Base-by-base conservation (phyloP, 2,888 invertebrate species). In the Drosophila quasianomalipes region DNA sequence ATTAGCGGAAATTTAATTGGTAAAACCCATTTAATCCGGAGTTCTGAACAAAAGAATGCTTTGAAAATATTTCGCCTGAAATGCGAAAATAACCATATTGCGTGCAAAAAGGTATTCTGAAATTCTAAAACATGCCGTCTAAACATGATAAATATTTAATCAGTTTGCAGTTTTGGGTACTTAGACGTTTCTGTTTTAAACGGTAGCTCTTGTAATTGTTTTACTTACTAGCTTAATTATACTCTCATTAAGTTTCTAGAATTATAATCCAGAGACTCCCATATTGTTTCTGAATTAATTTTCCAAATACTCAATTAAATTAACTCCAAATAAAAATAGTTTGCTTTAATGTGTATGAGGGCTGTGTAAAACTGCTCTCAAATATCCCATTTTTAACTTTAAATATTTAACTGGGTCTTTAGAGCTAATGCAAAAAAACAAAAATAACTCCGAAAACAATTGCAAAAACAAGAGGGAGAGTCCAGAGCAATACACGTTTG, bases 1-100 rank as follows among this genome's bases (percentile, higher is more conserved):
- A 86, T 87, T 82, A 82, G 74, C 76, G 71, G 22, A 37, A 74
- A 63, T 74, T 82, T 82, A 72, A 86, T 82, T 80, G 55, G 39
- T 66, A 71, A 69, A 75, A 57, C 63, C 70, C 62, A 60, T 76
- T 67, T 55, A 16, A 65, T 78, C 22, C 22, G 22, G 37, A 52
- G n/a, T 30, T 7, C 26, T n/a, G 57, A 60, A 62, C n/a, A 53
- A 75, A 59, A 62, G 35, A 68, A 54, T 55, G 62, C 58, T 41
- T 51, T 65, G 28, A 54, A 72, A 75, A 31, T 37, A 31, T 51
- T 31, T 35, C 10, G 35, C 19, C 6, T 7, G 10, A 4, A 10
- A 55, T n/a, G 14, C 2, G n/a, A 16, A 39, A 30, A 39, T 1
- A n/a, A 41, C 3, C 16, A n/a, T 51, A 12, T 49, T 26, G 26